phyloP scores from a whole-genome alignment of 2,797 vertebrate species.

The Chelon auratus region DNA sequence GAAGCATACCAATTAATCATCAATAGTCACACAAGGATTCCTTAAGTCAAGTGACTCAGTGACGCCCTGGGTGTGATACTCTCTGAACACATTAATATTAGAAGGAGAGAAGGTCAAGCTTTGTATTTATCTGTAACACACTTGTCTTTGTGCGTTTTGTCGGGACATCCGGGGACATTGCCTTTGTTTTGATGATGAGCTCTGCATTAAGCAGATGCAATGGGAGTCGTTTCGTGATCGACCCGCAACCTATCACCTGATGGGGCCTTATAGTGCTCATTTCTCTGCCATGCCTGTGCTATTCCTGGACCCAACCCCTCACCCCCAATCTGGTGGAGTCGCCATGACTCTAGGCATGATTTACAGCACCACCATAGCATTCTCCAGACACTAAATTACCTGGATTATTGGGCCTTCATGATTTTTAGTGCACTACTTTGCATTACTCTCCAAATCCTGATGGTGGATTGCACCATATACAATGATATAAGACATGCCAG shows the following conservation, averaged over 20 bases:
- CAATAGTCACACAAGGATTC: slow-evolving; percentile 61
- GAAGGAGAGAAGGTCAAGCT: slow-evolving; percentile 48
- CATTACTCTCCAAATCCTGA: slow-evolving; percentile 72
- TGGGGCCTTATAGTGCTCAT: slow-evolving; percentile 64
- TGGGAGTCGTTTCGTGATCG: slow-evolving; percentile 62
- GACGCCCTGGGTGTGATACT: slow-evolving; percentile 37
- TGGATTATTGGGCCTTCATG: slow-evolving; percentile 82
- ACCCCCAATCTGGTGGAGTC: slow-evolving; percentile 80
- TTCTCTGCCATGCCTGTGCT: slow-evolving; percentile 75
- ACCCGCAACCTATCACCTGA: slow-evolving; percentile 70
- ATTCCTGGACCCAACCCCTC: slow-evolving; percentile 79
- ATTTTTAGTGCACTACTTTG: slow-evolving; percentile 81
- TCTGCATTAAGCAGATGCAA: slow-evolving; percentile 55
- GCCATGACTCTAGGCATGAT: slow-evolving; percentile 77
- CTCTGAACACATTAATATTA: slow-evolving; percentile 59
- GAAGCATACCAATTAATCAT: slow-evolving; percentile 79
- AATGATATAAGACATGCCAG: slow-evolving; percentile 77
- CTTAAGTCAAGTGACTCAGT: slow-evolving; percentile 39
- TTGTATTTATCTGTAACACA: slow-evolving; percentile 47
- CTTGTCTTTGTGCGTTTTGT: slow-evolving; percentile 29
- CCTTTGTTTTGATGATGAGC: slow-evolving; percentile 64
- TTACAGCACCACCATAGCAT: slow-evolving; percentile 77
- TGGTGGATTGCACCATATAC: slow-evolving; percentile 69
- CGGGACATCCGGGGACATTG: slow-evolving; percentile 29
- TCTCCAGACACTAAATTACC: slow-evolving; percentile 83